A percentile compares a stretch with the other conserved stretches of the same genome.
Conservation (phyloP, 2,113 vertebrate genomes). For the Ptilonorhynchus violaceus region DNA sequence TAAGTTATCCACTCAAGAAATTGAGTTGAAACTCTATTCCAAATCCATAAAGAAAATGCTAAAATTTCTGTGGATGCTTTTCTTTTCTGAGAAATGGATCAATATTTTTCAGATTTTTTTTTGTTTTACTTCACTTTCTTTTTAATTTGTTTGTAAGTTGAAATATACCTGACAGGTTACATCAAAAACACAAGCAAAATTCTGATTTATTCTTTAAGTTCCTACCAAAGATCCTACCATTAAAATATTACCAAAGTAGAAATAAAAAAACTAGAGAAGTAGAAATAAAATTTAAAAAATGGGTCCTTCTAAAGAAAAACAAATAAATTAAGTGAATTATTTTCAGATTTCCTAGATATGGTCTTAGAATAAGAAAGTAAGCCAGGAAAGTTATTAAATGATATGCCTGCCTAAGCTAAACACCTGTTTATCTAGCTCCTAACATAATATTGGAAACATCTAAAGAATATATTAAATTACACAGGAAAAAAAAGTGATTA, state of each 20-base stretch:
- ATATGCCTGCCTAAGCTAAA: background rate
- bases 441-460: background rate
- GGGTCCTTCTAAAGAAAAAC: background rate
- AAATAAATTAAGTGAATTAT: background rate
- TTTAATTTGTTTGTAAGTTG: background rate
- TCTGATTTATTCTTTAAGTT: background rate
- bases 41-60: background rate
- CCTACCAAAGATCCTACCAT: background rate
- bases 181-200: background rate
- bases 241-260: background rate
- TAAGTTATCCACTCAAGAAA: background rate
- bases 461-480: background rate
- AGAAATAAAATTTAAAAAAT: background rate
- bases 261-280: background rate
- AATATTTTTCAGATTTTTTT: background rate
- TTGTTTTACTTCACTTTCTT: background rate
- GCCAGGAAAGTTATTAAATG: background rate
- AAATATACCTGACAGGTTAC: background rate
- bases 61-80: background rate
- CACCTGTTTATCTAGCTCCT: background rate
- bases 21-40: background rate
- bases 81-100: background rate
- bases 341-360: background rate
- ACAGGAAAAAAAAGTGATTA: background rate
- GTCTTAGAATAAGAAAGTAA: background rate